These are phyloP conservation scores for Thunnus maccoyii DNA, from an alignment of 2,113 vertebrate genomes.

Conservation along the genomic window DNA sequence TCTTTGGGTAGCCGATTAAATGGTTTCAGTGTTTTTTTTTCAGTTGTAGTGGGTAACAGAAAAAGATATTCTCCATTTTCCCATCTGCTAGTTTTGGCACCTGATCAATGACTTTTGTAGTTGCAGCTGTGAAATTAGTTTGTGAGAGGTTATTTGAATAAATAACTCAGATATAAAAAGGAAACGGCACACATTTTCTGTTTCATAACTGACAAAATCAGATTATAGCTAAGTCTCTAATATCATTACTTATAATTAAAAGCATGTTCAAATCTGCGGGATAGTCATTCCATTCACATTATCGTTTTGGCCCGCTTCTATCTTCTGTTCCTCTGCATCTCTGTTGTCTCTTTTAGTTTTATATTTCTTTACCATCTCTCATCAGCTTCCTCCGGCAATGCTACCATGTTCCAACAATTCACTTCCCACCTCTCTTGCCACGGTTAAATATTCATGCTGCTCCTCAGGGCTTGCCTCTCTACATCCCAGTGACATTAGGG, in stretches of 20 bases:
- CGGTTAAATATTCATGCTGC: conserved; percentile 76
- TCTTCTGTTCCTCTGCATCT: neutral
- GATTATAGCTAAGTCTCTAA: no score
- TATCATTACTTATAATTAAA: no score
- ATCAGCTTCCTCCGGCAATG: neutral
- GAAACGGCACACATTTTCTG: neutral
- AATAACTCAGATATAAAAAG: neutral
- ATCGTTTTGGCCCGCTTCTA: neutral
- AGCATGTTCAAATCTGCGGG: neutral
- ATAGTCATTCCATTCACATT: neutral
- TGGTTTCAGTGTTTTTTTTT: no score
- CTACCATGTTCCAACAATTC: conserved; percentile 11
- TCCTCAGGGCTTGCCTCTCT: conserved; percentile 61
- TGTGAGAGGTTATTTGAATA: neutral
- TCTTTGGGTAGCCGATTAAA: no score
- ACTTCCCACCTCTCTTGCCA: conserved; percentile 37
- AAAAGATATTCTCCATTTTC: neutral
- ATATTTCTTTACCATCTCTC: conserved; percentile 9
- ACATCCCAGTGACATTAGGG: conserved; percentile 77
- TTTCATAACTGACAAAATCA: no score
- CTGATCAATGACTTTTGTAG: neutral
- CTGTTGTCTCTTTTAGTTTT: neutral
- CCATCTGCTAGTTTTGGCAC: neutral
- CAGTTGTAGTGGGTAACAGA: no score
- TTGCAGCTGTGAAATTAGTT: neutral